Conservation (phyloP, 2,888 invertebrate species). For the Drosophila algonquin region DNA sequence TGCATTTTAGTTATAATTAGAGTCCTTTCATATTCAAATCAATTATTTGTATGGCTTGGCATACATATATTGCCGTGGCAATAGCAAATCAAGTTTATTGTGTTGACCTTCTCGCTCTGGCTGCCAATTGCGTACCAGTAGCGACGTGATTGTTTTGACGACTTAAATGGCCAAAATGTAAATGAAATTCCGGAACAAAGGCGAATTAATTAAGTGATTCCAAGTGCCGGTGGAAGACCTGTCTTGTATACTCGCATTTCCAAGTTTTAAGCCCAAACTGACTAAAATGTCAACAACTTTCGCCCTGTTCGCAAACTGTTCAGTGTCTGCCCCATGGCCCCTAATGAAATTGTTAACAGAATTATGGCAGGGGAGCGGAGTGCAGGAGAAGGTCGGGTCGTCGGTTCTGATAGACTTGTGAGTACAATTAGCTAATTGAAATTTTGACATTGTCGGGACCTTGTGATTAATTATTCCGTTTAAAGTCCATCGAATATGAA, state of each 20-base stretch:
- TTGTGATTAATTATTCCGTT: constrained; percentile 33
- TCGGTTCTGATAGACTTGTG: constrained; percentile 24
- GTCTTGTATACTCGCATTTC: constrained; percentile 28
- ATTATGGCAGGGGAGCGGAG: constrained; percentile 31
- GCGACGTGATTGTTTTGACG: not conserved
- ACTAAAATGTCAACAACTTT: constrained; percentile 51
- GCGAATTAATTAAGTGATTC: constrained; percentile 53
- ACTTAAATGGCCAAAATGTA: constrained; percentile 28
- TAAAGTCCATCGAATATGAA: constrained; percentile 16
- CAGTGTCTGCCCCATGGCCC: not conserved
- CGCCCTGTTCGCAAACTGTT: constrained; percentile 57
- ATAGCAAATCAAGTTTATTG: not conserved
- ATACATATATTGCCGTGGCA: not conserved
- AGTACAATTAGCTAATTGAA: constrained; percentile 72
- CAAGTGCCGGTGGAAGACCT: constrained; percentile 3
- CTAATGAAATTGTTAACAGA: constrained; percentile 74
- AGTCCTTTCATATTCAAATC: not conserved
- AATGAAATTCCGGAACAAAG: constrained; percentile 43
- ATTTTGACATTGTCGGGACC: constrained; percentile 49
- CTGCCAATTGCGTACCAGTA: not conserved
- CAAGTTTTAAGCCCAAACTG: constrained; percentile 19
- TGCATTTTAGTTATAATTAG: not conserved
- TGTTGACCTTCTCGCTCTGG: not conserved
- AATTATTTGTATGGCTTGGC: not conserved
- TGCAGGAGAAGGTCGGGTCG: not conserved